Conservation (phyloP, 2,113 vertebrate species). For the Tapirus terrestris region DNA sequence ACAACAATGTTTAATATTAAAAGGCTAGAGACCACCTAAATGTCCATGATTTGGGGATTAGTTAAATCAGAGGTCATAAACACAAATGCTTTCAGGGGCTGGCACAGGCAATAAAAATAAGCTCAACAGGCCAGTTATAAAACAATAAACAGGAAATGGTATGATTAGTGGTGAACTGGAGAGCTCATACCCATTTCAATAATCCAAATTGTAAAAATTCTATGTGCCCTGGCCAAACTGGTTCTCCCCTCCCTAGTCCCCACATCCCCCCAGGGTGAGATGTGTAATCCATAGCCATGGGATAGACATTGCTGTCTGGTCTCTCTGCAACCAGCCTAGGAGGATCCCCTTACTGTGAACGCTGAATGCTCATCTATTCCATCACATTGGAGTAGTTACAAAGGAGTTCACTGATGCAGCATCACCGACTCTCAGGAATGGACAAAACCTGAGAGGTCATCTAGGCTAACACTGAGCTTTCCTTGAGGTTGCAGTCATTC, state of each 20-base stretch:
- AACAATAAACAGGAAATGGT: background rate
- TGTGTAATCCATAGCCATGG: background rate
- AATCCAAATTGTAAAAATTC: background rate
- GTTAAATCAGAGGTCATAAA: slow-evolving; percentile 5
- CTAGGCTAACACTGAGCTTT: background rate
- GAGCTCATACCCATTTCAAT: background rate
- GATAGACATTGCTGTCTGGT: rapidly evolving
- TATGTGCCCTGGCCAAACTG: background rate
- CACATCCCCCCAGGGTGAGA: rapidly evolving
- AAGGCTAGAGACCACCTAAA: background rate
- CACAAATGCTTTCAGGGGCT: background rate
- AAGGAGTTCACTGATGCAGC: background rate
- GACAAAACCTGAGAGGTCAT: background rate
- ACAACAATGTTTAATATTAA: background rate
- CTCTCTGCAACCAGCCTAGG: background rate
- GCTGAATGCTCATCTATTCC: background rate
- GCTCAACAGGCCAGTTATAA: background rate
- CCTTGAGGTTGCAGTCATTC: background rate
- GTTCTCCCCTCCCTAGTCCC: background rate
- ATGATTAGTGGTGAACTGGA: background rate
- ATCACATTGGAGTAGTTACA: background rate
- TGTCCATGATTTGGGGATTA: background rate
- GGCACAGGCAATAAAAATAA: background rate
- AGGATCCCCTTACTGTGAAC: background rate
- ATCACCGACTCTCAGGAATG: background rate